Conservation (phyloP, 2,113 vertebrate species). For the Recurvirostra avosetta region DNA sequence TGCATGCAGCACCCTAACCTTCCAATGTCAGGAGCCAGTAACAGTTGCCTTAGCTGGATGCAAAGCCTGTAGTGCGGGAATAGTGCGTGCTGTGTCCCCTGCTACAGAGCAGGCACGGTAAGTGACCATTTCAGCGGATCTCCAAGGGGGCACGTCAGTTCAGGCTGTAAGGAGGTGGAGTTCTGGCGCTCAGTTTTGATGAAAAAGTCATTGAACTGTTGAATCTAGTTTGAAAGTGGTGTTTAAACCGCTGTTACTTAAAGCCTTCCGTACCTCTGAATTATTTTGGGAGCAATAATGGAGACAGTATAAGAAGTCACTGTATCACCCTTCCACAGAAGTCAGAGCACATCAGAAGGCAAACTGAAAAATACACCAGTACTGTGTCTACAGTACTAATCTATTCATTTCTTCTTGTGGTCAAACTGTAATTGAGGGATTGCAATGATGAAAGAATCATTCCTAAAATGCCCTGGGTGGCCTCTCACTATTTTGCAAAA, state of each 20-base stretch:
- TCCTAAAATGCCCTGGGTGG: neutral
- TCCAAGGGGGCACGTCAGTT: neutral
- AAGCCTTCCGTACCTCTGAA: neutral
- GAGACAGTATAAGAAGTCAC: neutral
- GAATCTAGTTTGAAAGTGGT: neutral
- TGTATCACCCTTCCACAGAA: neutral
- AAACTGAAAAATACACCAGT: neutral
- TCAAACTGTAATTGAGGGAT: neutral
- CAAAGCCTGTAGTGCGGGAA: neutral
- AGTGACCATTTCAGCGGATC: neutral
- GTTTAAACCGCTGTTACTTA: neutral
- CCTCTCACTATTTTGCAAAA: neutral
- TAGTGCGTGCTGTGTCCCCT: neutral
- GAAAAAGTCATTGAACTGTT: neutral
- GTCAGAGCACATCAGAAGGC: neutral
- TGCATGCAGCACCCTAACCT: neutral
- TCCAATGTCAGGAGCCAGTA: neutral
- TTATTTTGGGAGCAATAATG: neutral
- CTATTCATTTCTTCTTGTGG: neutral
- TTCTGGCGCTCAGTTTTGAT: neutral
- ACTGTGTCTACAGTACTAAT: neutral
- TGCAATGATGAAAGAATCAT: neutral
- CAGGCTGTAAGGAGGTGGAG: neutral
- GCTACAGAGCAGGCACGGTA: neutral
- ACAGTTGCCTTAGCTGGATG: neutral